A percentile compares a stretch with the other conserved stretches of the same genome.
phyloP scores from a whole-genome alignment of 2,888 invertebrate genomes.

The Caenorhabditis auriculariae region DNA sequence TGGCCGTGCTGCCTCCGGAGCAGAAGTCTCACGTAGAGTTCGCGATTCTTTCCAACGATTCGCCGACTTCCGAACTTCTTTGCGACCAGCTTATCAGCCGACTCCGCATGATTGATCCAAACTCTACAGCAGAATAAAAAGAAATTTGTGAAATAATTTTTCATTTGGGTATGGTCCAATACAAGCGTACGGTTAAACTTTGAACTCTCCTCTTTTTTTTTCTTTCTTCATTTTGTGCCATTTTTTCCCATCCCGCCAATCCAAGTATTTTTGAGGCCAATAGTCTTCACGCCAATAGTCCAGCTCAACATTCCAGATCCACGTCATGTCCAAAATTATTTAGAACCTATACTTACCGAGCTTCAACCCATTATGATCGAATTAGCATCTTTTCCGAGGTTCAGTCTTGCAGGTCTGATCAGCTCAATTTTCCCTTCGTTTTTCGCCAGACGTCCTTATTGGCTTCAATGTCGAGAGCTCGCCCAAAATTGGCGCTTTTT shows the following conservation, averaged over 20 bases:
- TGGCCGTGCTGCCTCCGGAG: slow-evolving; percentile 35
- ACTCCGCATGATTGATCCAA: slow-evolving; percentile 37
- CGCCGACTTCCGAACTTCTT: slow-evolving; percentile 32
- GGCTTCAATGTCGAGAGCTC: background rate
- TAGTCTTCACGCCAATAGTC: too few species aligned
- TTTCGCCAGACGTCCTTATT: background rate
- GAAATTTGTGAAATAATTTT: too few species aligned
- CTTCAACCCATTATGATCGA: slow-evolving; percentile 1
- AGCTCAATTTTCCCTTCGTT: background rate
- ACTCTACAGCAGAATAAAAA: too few species aligned
- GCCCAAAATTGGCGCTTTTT: background rate
- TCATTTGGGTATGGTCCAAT: background rate
- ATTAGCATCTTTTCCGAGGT: background rate
- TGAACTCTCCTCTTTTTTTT: background rate
- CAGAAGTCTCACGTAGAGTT: slow-evolving; percentile 46
- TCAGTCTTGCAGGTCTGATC: too few species aligned
- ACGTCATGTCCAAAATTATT: slow-evolving; percentile 1
- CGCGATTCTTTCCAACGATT: slow-evolving; percentile 33
- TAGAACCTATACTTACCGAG: background rate
- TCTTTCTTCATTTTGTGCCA: slow-evolving; percentile 2
- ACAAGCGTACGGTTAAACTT: background rate
- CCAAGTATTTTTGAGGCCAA: too few species aligned
- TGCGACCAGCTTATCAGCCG: slow-evolving; percentile 37
- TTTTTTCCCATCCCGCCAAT: background rate
- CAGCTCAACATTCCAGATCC: slow-evolving; percentile 3